Evolutionary conservation across 2,888 invertebrate species (phyloP), one percentile per base, ranked within the genome.

Genomic region (Pyrgus malvae): DNA sequence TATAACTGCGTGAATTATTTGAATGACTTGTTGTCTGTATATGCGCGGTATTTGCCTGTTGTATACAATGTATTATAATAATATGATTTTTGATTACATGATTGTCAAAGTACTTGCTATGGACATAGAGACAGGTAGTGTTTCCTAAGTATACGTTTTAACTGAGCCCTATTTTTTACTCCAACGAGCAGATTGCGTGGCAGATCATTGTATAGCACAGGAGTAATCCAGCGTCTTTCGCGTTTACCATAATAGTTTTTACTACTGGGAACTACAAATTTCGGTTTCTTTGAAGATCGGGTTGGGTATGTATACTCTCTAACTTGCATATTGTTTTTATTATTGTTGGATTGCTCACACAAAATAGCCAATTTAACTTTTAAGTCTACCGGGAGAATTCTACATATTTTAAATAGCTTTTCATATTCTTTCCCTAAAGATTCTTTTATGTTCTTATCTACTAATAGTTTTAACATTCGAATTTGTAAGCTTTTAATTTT

Each of bases 41-140:
- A n/a, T n/a, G n/a, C n/a, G n/a, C n/a, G n/a, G n/a, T n/a, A n/a
- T n/a, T n/a, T n/a, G n/a, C n/a, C n/a, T n/a, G n/a, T n/a, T n/a
- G n/a, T n/a, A n/a, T n/a, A n/a, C n/a, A n/a, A n/a, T n/a, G n/a
- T n/a, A n/a, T n/a, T n/a, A n/a, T n/a, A n/a, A n/a, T n/a, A n/a
- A n/a, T n/a, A n/a, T n/a, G n/a, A n/a, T n/a, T n/a, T n/a, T n/a
- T n/a, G n/a, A n/a, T n/a, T n/a, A n/a, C n/a, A n/a, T n/a, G n/a
- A n/a, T n/a, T n/a, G n/a, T n/a, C n/a, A n/a, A n/a, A n/a, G n/a
- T n/a, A n/a, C 16, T 12, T 14, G 6, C 19, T 45, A 33, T 7
- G 45, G 31, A 21, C 33, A 45, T 21, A 46, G 19, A 1, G 46
- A 35, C n/a, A 46, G 35, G 23, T 46, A 46, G n/a, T 46, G 29